A percentile compares a stretch with the other conserved stretches of the same genome.
Evolutionary conservation across 2,113 vertebrate genomes (phyloP).

Genomic region (Raja brachyura): DNA sequence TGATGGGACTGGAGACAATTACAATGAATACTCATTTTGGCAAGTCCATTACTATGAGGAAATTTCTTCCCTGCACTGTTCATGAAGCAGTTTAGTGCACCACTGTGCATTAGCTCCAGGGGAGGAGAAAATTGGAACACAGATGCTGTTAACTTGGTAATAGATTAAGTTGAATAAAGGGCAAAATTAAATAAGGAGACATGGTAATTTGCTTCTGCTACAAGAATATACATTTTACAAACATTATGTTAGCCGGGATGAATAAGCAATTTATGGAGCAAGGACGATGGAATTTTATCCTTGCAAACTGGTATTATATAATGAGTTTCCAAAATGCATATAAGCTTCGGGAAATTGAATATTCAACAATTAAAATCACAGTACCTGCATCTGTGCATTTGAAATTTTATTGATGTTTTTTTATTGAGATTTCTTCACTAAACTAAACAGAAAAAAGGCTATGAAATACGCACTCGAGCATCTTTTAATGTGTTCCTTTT

Average conservation of each 20-base stretch:
- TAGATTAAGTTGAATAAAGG: background rate
- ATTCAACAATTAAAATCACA: background rate
- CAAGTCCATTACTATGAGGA: background rate
- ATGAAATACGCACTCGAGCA: background rate
- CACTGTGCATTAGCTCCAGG: background rate
- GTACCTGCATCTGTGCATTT: background rate
- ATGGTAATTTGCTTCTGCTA: background rate
- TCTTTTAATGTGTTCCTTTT: background rate
- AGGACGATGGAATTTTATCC: background rate
- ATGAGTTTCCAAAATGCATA: background rate
- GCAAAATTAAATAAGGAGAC: conserved; percentile 1
- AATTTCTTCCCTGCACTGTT: background rate
- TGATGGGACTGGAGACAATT: background rate
- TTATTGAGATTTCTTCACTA: background rate
- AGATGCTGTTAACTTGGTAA: background rate
- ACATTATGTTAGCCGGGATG: background rate
- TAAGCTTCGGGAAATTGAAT: background rate
- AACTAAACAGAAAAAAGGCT: background rate
- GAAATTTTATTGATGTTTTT: background rate
- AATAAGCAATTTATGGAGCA: background rate
- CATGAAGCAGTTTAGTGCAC: background rate
- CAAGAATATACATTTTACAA: background rate
- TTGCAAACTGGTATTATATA: background rate
- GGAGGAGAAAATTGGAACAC: background rate
- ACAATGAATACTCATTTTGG: background rate